Evolutionary conservation across 2,113 vertebrate species (phyloP), one percentile per base, ranked within the genome.

Genomic region (Leiothrix lutea): DNA sequence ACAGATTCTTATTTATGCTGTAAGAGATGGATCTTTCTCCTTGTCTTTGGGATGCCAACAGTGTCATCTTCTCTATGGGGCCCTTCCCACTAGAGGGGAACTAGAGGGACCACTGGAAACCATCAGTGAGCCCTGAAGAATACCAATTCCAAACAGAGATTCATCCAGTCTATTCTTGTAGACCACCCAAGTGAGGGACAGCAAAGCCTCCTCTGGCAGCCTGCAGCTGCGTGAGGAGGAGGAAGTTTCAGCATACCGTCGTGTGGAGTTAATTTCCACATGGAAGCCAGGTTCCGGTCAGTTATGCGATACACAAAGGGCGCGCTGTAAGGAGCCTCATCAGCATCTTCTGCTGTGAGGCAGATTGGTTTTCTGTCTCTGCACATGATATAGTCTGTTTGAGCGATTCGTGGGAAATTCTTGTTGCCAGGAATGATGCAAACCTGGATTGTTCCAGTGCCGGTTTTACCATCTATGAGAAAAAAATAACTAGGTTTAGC

Each of bases 401-500:
- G 62, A 17, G 79, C 9, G 13, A 99, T 21, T 3, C 47, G 40
- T 9, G 99, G 99, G 12, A 77, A 5, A 56, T 99, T 98, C 94
- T 99, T 99, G 66, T 99, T 99, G 19, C 91, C 93, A 72, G 99
- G 98, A 33, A 97, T 94, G 35, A 99, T 86, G 74, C 86, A 77
- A 83, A 99, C 94, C 23, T 98, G 95, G 42, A 99, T 92, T 17
- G 98, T 99, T 73, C 99, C 99, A 14, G 98, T 98, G 71, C 98
- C 98, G 12, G 98, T 98, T 94, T 99, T 98, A 24, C 97, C 94
- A 94, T 66, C 99, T 99, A 86, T 8, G 80, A 97, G 24, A 92
- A 14, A 80, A 78, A 93, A 75, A 62, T 16, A 72, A 64, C 10
- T 72, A 67, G 45, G 72, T 75, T 96, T 80, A 74, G 56, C 10